Base-by-base conservation (phyloP, 2,113 vertebrate species). In the Phoenicopterus ruber region DNA sequence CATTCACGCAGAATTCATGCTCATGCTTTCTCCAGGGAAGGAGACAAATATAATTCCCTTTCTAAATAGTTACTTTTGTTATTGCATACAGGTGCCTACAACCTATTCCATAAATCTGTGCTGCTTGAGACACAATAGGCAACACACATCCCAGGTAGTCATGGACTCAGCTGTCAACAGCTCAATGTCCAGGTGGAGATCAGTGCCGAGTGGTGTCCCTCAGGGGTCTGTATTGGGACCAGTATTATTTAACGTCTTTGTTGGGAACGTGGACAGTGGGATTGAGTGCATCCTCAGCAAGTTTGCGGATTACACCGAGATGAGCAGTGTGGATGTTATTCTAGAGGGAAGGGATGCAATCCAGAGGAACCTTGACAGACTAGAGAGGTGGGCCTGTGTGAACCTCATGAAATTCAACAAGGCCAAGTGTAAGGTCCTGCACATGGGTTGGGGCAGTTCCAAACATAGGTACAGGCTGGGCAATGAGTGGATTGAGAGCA, bases 201-300 rank as follows among this genome's bases (percentile, higher is more conserved):
- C 19, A 13, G 0, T 54, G 17, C 34, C 1, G 1, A 54, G 20
- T 25, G 28, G 7, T 54, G 47, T 40, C 21, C 9, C 13, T 80
- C 31, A 44, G 21, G 34, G 17, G 3, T 36, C 46, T 0, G 0
- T 61, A 11, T 0, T 44, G 4, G 72, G 11, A n/a, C 8, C 17
- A 42, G 13, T 47, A 20, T 13, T 61, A 12, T 49, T 54, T 76
- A 67, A 24, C 18, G 34, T 50, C 18, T 67, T 93, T 61, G 4
- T 17, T 0, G 0, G 19, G 10, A 11, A 28, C 10, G 1, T 14
- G 29, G 49, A 34, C 57, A 38, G 1, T 36, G 20, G 20, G 15
- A 28, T 12, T 69, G 49, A 70, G 49, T 20, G 17, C 40, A 44
- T 13, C 21, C 24, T 65, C 20, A 52, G 17, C 24, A 47, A 61